Base-by-base conservation (phyloP, 2,797 vertebrate genomes). In the Argya squamiceps region DNA sequence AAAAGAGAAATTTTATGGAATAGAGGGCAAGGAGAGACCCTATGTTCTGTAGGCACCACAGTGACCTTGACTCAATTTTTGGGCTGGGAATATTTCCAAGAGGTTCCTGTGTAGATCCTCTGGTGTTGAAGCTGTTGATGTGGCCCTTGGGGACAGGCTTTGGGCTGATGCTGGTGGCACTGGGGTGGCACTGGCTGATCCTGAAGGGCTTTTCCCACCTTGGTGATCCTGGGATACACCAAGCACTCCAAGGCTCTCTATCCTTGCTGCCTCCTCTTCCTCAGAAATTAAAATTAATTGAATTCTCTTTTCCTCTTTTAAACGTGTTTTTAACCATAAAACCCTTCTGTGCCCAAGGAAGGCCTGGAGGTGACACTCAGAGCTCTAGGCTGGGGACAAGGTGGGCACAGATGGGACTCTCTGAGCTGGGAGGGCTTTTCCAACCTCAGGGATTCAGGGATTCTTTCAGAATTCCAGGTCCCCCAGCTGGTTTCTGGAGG, bases 281-380 rank as follows among this genome's bases (percentile, higher is more conserved):
- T 65, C 68, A 29, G 16, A 29, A 37, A 50, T 11, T 0, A 4
- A 34, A n/a, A 8, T 15, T 23, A 5, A 21, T 1, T 30, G 0
- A 58, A 44, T 12, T 46, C 4, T 75, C 41, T 70, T 3, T 26
- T 78, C 19, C 23, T 56, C 34, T 75, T 91, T n/a, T 7, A 71
- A 83, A 43, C 0, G 8, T 36, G 26, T 15, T 84, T 67, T 36
- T 26, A 27, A 36, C 3, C 24, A 17, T 14, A 3, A 56, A 41
- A 41, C 11, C 13, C 30, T n/a, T 13, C 27, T 15, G 41, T 55
- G 65, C 0, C 56, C 84, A 17, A 8, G 50, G 44, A 14, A 5
- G 4, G 9, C 3, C 67, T 44, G 39, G n/a, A 32, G n/a, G 19
- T n/a, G 82, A 15, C 71, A 59, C 71, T 73, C 6, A 34, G 76